A percentile compares a stretch with the other conserved stretches of the same genome.
phyloP scores from a whole-genome alignment of 2,797 vertebrate species.

The Eurystomus glaucurus region DNA sequence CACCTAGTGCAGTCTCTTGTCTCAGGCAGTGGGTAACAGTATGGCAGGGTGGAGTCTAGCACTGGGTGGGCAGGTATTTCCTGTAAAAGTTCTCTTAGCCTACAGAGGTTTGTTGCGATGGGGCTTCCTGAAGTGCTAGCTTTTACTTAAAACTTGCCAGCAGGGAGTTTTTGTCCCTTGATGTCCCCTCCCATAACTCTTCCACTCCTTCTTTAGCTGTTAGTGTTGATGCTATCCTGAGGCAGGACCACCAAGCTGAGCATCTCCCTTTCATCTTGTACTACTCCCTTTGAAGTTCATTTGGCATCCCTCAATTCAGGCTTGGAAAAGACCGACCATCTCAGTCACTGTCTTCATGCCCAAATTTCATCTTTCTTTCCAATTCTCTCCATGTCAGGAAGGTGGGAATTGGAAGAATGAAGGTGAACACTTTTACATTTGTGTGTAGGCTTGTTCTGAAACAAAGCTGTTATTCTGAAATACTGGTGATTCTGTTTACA shows the following conservation, averaged over 20 bases:
- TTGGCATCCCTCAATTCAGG: background rate
- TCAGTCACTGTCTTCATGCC: background rate
- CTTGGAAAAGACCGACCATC: background rate
- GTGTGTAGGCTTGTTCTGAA: background rate
- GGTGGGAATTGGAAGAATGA: background rate
- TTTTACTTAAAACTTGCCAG: background rate
- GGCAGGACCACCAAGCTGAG: constrained; percentile 4
- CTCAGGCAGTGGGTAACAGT: fast-evolving
- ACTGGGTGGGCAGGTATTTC: background rate
- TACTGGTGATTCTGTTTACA: background rate
- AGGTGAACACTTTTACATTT: background rate
- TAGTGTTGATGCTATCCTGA: background rate
- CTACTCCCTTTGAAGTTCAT: background rate
- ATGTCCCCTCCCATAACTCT: background rate
- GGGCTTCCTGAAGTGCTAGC: background rate
- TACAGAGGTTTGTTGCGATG: background rate
- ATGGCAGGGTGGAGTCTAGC: background rate
- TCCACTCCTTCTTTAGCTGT: background rate
- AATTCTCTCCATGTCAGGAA: background rate
- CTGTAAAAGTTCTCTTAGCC: background rate
- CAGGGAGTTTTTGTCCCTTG: background rate
- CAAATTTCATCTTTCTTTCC: background rate
- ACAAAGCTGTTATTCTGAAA: background rate
- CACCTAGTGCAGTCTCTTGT: background rate
- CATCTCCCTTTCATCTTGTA: background rate